These are phyloP conservation scores for Dendrolimus punctatus DNA, from an alignment of 1,140 invertebrate species.

Conservation along the genomic window DNA sequence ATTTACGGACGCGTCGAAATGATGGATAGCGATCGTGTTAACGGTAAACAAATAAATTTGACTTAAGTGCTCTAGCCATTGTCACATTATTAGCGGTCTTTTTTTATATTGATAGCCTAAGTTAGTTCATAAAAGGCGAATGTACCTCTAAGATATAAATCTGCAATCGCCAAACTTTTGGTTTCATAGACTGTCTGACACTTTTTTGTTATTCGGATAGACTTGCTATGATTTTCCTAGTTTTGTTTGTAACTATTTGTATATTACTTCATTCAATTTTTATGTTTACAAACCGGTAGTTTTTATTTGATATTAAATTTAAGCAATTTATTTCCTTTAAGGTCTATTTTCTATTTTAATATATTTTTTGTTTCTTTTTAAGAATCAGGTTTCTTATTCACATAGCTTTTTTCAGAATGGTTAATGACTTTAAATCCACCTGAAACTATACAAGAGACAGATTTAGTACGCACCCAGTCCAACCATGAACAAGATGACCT, in stretches of 20 bases:
- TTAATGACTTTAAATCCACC: constrained; percentile 16
- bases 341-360: not conserved
- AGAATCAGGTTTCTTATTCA: not conserved
- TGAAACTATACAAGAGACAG: constrained; percentile 10
- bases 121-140: too few relatives aligned
- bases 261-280: not conserved
- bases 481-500: too few relatives aligned
- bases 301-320: too few relatives aligned
- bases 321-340: not conserved
- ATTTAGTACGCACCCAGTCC: not conserved
- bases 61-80: too few relatives aligned
- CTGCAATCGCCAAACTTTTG: too few relatives aligned
- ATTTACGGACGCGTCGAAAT: constrained; percentile 21
- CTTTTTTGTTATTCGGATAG: too few relatives aligned
- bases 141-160: too few relatives aligned
- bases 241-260: not conserved
- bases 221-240: too few relatives aligned
- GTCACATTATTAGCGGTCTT: too few relatives aligned
- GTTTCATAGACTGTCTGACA: too few relatives aligned
- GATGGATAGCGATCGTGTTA: constrained; percentile 16
- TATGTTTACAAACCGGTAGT: too few relatives aligned
- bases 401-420: constrained; percentile 18
- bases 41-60: constrained; percentile 14
- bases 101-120: too few relatives aligned
- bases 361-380: not conserved